Base-by-base conservation (phyloP, 2,797 vertebrate species). In the Erethizon dorsatum region DNA sequence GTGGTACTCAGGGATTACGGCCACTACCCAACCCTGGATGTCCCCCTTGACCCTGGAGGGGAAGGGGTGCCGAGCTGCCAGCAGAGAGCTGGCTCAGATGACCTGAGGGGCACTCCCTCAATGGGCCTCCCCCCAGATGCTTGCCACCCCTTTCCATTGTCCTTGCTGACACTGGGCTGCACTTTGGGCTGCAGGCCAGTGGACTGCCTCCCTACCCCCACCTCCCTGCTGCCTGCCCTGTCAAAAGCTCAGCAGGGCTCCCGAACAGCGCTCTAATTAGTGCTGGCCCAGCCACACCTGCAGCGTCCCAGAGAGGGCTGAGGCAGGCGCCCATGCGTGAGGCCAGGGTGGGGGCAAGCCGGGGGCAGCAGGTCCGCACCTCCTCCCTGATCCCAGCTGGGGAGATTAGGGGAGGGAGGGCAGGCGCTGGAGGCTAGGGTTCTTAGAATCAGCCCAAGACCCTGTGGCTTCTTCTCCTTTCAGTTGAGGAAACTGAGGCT, bases 231-330 rank as follows among this genome's bases (percentile, higher is more conserved):
- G 95, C 88, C 94, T 84, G 96, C 96, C 93, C 90, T 10, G 97
- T 99, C 99, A 99, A 99, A 99, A 97, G 97, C 99, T 98, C 99
- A 98, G 99, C 98, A 91, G 98, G 98, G 98, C 97, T 98, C 98
- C 98, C 96, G 97, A 92, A 98, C 99, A 99, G 99, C 99, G 99
- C 99, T 98, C 99, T 99, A 99, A 99, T 99, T 99, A 99, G 99
- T 97, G 98, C 97, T 78, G 98, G 99, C 99, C 99, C 99, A 98
- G 99, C 99, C 99, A 99, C 99, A 99, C 99, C 99, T 99, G 99
- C 99, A 98, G 57, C 96, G 98, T 99, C 99, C 99, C 99, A 99
- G 99, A 99, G 96, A 13, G 71, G 71, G 91, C 95, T 24, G 88
- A 88, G 98, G 96, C 97, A 24, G 94, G 96, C 96, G 92, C 88